These are phyloP conservation scores for Drosophila obscura DNA, from an alignment of 1,140 invertebrate genomes.

Conservation along the genomic window DNA sequence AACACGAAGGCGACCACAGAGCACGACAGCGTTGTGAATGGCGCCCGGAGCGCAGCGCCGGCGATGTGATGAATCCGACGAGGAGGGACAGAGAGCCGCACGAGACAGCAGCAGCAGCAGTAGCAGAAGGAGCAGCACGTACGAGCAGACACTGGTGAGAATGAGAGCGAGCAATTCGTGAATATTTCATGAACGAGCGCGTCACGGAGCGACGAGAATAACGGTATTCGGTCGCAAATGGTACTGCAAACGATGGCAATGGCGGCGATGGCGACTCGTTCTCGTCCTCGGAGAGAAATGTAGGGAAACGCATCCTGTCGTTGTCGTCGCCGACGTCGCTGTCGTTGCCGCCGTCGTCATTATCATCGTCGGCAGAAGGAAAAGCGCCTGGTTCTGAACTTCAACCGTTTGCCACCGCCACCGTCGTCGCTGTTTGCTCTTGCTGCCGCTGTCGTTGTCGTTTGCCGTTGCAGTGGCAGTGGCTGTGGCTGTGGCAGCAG, in stretches of 20 bases:
- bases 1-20: conserved; percentile 11
- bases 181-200: conserved; percentile 79
- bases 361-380: conserved; percentile 41
- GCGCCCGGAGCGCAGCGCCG: conserved; percentile 44
- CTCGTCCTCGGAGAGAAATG: conserved; percentile 63
- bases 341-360: conserved; percentile 16
- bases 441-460: conserved; percentile 42
- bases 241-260: conserved; percentile 46
- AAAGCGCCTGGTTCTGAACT: conserved; percentile 18
- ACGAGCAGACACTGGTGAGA: conserved; percentile 55
- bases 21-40: conserved; percentile 34
- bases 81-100: conserved; percentile 31
- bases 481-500: conserved; percentile 47
- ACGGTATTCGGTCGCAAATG: conserved; percentile 12
- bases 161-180: conserved; percentile 79
- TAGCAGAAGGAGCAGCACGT: conserved; percentile 7
- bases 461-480: conserved; percentile 52
- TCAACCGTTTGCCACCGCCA: no score
- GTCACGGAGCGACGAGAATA: conserved; percentile 37
- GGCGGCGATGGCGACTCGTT: conserved; percentile 23
- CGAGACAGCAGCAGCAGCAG: conserved; percentile 40
- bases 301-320: conserved; percentile 69
- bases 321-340: conserved; percentile 16
- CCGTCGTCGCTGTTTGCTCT: conserved; percentile 21
- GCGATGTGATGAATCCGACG: conserved; percentile 10